Evolutionary conservation across 2,113 vertebrate species (phyloP).

Genomic region (Ranitomeya imitator): DNA sequence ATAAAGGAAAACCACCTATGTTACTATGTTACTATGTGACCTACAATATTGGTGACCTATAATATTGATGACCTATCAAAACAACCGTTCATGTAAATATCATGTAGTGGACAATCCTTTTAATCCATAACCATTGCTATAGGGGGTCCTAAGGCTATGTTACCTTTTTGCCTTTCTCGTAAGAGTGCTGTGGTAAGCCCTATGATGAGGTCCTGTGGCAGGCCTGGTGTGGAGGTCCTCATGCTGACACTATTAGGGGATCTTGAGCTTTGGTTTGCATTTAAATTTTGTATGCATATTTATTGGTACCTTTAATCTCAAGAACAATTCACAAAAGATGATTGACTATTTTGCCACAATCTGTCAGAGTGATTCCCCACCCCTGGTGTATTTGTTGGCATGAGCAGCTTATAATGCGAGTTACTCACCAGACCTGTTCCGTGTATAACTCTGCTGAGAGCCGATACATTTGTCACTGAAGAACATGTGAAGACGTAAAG

Average conservation of each 20-base stretch:
- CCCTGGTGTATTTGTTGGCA: neutral
- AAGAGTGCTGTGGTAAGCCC: neutral
- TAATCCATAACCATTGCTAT: no score
- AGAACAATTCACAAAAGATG: neutral
- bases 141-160: neutral
- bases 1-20: no score
- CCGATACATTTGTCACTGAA: neutral
- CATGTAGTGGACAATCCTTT: no score
- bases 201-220: neutral
- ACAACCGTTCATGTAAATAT: no score
- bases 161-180: neutral
- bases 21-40: no score
- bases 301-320: no score
- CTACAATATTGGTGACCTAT: no score
- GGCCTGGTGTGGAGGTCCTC: neutral
- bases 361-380: neutral
- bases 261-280: neutral
- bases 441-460: constrained; percentile 33
- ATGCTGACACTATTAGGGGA: neutral
- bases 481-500: constrained; percentile 54
- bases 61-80: no score
- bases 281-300: neutral
- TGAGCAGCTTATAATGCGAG: neutral
- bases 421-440: constrained; percentile 53
- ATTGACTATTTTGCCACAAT: neutral